Conservation (phyloP, 2,797 vertebrate genomes). For the Gymnothorax javanicus region DNA sequence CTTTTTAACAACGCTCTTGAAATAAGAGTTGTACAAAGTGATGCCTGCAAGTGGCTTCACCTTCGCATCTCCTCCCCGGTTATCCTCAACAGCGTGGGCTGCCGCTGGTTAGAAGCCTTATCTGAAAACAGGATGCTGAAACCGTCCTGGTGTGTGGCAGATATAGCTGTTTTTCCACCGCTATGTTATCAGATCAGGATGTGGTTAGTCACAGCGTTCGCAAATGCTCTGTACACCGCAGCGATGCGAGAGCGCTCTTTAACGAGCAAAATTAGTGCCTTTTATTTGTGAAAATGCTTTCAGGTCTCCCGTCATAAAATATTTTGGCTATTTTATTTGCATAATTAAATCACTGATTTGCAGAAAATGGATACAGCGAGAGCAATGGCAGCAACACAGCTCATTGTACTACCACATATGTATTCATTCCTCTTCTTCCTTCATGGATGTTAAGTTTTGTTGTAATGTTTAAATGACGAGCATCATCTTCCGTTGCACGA, state of each 20-base stretch:
- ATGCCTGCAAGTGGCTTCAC: background rate
- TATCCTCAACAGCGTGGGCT: background rate
- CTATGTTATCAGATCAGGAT: slow-evolving; percentile 18
- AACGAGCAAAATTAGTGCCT: background rate
- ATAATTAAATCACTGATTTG: background rate
- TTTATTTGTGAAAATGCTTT: background rate
- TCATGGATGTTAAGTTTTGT: background rate
- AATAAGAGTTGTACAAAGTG: background rate
- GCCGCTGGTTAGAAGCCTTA: background rate
- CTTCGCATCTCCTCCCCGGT: background rate
- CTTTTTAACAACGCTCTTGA: background rate
- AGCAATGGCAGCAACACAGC: background rate
- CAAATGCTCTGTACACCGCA: background rate
- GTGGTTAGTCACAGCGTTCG: slow-evolving; percentile 21
- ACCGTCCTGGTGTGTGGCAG: background rate
- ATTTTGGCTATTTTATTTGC: background rate
- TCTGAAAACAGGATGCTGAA: background rate
- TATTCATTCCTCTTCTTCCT: background rate
- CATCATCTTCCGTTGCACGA: background rate
- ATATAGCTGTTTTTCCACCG: background rate
- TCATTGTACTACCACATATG: background rate
- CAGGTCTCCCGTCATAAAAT: background rate
- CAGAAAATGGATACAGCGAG: background rate
- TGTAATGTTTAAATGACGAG: background rate
- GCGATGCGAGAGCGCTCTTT: background rate